phyloP scores from a whole-genome alignment of 2,797 vertebrate genomes.

The Eremophila alpestris region DNA sequence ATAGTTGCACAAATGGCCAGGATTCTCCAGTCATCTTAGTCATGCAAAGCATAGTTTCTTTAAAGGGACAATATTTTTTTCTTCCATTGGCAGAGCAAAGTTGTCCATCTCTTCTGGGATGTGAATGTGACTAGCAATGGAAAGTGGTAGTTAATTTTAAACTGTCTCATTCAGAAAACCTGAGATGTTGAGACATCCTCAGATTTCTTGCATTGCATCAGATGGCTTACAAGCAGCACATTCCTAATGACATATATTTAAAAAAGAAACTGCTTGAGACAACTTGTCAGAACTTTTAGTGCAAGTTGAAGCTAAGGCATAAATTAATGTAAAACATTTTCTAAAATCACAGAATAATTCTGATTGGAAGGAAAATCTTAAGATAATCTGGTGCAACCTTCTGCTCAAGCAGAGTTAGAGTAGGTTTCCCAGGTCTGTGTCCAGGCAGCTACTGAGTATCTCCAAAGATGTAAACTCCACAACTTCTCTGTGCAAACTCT shows the following conservation, averaged over 20 bases:
- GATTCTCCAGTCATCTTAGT: neutral
- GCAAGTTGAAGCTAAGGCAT: neutral
- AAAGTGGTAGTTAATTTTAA: neutral
- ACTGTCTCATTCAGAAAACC: neutral
- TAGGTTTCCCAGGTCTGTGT: neutral
- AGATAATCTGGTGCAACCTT: neutral
- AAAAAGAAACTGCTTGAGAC: neutral
- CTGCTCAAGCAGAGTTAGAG: neutral
- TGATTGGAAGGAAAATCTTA: neutral
- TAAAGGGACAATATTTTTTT: neutral
- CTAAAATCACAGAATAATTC: neutral
- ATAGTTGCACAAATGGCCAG: neutral
- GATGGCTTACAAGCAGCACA: neutral
- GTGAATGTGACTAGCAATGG: neutral
- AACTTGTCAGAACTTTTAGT: neutral
- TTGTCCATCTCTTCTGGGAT: neutral
- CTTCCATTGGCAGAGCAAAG: neutral
- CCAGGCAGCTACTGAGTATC: neutral
- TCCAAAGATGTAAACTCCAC: neutral
- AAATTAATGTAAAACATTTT: neutral
- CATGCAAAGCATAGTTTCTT: neutral
- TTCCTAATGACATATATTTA: neutral
- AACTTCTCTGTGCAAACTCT: neutral
- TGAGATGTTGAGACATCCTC: neutral
- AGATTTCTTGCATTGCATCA: neutral